A percentile compares a stretch with the other conserved stretches of the same genome.
Conservation (phyloP, 2,113 vertebrate species). For the Pyrgilauda ruficollis region DNA sequence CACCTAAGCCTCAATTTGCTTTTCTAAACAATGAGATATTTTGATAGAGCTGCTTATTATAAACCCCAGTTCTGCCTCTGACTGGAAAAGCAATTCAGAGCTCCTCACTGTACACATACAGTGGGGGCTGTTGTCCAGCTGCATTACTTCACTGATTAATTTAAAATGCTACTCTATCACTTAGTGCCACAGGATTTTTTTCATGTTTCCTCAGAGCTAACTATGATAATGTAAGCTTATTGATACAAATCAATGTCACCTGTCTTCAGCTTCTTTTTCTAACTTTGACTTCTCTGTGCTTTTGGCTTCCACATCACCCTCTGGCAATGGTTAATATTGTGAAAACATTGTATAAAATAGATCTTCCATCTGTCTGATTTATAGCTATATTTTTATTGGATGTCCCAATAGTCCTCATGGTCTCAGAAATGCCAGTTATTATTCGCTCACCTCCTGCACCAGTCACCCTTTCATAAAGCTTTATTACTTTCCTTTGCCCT, state of each 20-base stretch:
- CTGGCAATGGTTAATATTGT: neutral
- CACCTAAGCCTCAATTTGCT: neutral
- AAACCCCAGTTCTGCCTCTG: neutral
- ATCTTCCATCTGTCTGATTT: neutral
- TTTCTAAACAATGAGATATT: neutral
- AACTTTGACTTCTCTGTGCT: neutral
- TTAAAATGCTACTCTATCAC: neutral
- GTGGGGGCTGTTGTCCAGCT: neutral
- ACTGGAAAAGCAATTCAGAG: neutral
- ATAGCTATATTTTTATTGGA: neutral
- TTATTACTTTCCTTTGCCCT: neutral
- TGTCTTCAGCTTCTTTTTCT: neutral
- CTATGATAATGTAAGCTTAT: neutral
- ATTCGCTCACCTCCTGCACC: neutral
- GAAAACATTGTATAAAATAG: neutral
- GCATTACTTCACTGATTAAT: neutral
- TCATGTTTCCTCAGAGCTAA: neutral
- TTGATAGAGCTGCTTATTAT: neutral
- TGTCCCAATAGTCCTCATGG: neutral
- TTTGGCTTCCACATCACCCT: neutral
- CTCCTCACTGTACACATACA: neutral
- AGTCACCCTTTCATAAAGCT: neutral
- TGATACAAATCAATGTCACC: neutral
- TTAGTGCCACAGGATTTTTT: neutral
- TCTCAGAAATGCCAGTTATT: neutral